These are phyloP conservation scores for Stenurella melanura DNA, from an alignment of 2,888 invertebrate species.

Conservation along the genomic window DNA sequence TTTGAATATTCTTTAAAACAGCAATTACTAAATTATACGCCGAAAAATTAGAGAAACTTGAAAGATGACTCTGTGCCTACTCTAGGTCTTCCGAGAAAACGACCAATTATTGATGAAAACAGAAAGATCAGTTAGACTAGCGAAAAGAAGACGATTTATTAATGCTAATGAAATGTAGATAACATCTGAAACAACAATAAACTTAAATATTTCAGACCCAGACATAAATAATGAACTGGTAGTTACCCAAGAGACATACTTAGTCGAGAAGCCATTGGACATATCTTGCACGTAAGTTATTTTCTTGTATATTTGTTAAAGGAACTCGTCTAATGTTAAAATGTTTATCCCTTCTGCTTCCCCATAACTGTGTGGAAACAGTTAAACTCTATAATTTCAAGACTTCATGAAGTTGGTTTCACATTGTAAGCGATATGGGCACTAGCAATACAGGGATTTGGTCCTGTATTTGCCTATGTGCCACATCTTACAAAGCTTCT, in stretches of 20 bases:
- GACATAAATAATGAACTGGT: too few species aligned
- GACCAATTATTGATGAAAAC: not conserved
- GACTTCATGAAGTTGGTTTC: conserved; percentile 29
- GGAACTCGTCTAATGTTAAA: too few species aligned
- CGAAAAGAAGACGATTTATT: too few species aligned
- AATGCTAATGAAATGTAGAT: too few species aligned
- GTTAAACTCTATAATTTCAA: not conserved
- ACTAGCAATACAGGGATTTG: conserved; percentile 3
- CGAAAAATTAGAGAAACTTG: not conserved
- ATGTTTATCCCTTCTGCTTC: too few species aligned
- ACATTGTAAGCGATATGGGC: conserved; percentile 38
- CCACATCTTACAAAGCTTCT: conserved; percentile 50
- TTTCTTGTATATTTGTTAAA: too few species aligned
- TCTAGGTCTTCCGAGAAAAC: too few species aligned
- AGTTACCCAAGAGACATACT: too few species aligned
- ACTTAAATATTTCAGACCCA: too few species aligned
- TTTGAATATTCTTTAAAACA: not conserved
- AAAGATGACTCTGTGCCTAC: not conserved
- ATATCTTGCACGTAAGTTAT: too few species aligned
- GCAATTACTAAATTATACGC: not conserved
- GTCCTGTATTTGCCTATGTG: conserved; percentile 50
- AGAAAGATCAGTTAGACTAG: not conserved
- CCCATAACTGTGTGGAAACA: not conserved
- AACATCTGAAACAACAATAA: too few species aligned
- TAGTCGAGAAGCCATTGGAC: too few species aligned